Percentiles rank a stretch among this genome's conserved stretches.
Evolutionary conservation across 2,797 vertebrate species (phyloP).

Genomic region (Danionella dracula): DNA sequence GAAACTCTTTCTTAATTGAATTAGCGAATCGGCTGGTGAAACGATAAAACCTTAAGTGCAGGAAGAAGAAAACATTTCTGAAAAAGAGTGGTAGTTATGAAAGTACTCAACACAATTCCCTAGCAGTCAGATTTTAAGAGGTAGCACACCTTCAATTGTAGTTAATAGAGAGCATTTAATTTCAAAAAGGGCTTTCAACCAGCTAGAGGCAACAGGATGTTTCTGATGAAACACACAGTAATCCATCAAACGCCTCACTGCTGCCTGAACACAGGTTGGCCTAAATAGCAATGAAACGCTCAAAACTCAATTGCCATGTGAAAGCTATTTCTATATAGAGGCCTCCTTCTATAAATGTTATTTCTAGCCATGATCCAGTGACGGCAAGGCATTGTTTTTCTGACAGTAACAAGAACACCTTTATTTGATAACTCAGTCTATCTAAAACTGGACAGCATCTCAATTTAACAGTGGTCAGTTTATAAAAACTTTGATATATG

Average conservation of each 20-base stretch:
- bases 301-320: conserved; percentile 10
- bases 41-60: too few relatives aligned
- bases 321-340: conserved; percentile 8
- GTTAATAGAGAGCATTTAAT: conserved; percentile 12
- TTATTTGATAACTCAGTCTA: conserved; percentile 46
- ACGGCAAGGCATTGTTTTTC: not conserved
- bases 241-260: conserved; percentile 25
- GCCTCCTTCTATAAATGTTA: not conserved
- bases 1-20: too few relatives aligned
- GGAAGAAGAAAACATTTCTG: too few relatives aligned
- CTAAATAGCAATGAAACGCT: conserved; percentile 14
- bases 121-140: too few relatives aligned
- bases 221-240: conserved; percentile 41
- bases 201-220: conserved; percentile 15
- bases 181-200: conserved; percentile 5
- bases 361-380: conserved; percentile 1
- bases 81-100: too few relatives aligned
- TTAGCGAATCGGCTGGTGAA: too few relatives aligned
- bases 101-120: too few relatives aligned
- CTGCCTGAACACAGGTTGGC: not conserved
- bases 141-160: not conserved
- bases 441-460: conserved; percentile 35
- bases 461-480: conserved; percentile 8
- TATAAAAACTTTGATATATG: not conserved
- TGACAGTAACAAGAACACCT: not conserved